Base-by-base conservation (phyloP, 2,797 vertebrate species). In the Limnodromus scolopaceus region DNA sequence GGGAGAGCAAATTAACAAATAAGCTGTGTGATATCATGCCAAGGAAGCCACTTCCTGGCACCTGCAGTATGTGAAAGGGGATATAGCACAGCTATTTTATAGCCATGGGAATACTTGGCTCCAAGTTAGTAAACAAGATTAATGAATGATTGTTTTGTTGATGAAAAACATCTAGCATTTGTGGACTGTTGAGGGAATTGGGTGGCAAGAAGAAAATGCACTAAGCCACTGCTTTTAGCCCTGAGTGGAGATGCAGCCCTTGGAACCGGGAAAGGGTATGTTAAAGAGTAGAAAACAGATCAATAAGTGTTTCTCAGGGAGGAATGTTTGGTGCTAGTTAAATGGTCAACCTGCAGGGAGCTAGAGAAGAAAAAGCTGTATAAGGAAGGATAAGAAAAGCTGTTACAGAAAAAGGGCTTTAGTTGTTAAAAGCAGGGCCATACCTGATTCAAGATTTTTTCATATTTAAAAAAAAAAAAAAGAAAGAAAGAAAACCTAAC, bases 231-330 rank as follows among this genome's bases (percentile, higher is more conserved):
- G 70, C 66, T 91, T 57, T 77, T 20, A 83, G 57, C 43, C 43
- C 45, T 32, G 77, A 60, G 82, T 64, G 60, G 48, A 93, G 55
- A 71, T 1, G 13, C 32, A 63, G 84, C 39, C 61, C 36, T n/a
- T 81, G 76, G 68, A 75, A 46, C 25, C 30, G 87, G 63, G 66
- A 64, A 49, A 82, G 72, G 81, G 6, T 36, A 9, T 43, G 55
- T 32, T 54, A 34, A 84, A 87, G 78, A 79, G n/a, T 3, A 70
- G 80, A 69, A 95, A 97, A 94, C 71, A 85, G 51, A 89, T 81
- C 53, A 1, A 46, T 65, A 36, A 86, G 61, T 39, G 60, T 49
- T 85, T 96, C 65, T 82, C 5, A 10, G 51, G 22, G 32, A 55
- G 57, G 79, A 89, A 49, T 63, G 82, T 60, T 89, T 84, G 70